A percentile compares a stretch with the other conserved stretches of the same genome.
phyloP scores from a whole-genome alignment of 37 sponge, comb jelly and placozoan genomes.

The Ephydatia muelleri region DNA sequence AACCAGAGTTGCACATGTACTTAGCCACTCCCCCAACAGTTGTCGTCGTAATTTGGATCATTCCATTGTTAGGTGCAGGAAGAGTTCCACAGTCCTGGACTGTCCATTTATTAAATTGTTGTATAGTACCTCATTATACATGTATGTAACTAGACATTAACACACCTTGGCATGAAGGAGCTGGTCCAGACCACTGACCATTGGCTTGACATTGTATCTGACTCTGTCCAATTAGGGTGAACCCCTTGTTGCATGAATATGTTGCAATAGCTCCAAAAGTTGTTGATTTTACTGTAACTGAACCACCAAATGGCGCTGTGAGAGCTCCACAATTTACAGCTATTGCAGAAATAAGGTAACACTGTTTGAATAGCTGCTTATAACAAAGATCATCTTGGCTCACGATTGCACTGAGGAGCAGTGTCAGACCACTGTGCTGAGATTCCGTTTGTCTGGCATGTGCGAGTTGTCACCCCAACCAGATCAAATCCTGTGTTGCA shows the following conservation, averaged over 20 bases:
- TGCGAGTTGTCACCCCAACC: conserved; percentile 29
- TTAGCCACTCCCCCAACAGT: conserved; percentile 36
- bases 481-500: conserved; percentile 48
- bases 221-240: conserved; percentile 25
- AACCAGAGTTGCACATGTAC: conserved; percentile 61
- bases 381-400: no score
- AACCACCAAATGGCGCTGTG: neutral
- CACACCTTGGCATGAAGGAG: conserved; percentile 59
- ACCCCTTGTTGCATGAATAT: conserved; percentile 59
- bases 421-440: conserved; percentile 37
- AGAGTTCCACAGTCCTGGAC: conserved; percentile 4
- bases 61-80: conserved; percentile 33
- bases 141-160: neutral
- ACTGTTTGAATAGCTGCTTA: neutral
- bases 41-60: conserved; percentile 28
- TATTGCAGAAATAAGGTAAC: neutral
- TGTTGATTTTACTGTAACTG: conserved; percentile 12
- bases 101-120: neutral
- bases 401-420: conserved; percentile 38
- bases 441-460: conserved; percentile 40
- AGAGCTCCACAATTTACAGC: neutral
- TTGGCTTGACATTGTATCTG: conserved; percentile 42
- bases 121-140: neutral
- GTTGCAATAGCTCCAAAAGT: conserved; percentile 41
- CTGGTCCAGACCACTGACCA: conserved; percentile 55